Evolutionary conservation across 2,113 vertebrate species (phyloP).

Genomic region (Copsychus sechellarum): DNA sequence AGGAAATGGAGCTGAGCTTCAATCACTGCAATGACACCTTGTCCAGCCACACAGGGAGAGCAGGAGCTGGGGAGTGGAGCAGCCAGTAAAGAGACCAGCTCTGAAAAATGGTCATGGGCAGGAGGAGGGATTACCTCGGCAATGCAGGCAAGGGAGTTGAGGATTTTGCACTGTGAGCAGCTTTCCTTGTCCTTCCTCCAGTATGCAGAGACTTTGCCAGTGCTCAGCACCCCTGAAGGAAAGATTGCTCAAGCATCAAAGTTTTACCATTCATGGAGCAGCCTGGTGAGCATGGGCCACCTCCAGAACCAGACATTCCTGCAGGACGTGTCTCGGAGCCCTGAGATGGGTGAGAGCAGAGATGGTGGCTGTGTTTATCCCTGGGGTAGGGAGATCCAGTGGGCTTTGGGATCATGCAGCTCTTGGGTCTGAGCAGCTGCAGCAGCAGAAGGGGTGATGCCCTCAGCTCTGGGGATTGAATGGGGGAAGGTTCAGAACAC

Average conservation of each 20-base stretch:
- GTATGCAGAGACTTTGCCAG: too few relatives aligned
- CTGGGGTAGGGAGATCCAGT: neutral
- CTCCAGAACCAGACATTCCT: accelerated
- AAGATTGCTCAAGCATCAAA: accelerated
- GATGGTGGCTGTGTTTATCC: neutral
- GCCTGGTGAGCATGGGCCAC: neutral
- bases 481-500: neutral
- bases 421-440: neutral
- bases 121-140: neutral
- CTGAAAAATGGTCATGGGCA: neutral
- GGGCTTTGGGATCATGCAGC: accelerated
- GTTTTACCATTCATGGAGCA: neutral
- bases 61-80: accelerated
- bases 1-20: neutral
- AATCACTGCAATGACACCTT: slow-evolving; percentile 4
- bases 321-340: neutral
- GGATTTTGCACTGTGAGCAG: accelerated
- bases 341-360: neutral
- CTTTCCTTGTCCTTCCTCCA: accelerated
- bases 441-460: neutral
- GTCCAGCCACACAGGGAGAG: neutral
- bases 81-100: neutral
- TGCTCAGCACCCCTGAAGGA: accelerated
- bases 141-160: accelerated
- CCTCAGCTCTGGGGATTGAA: neutral